Evolutionary conservation across 2,888 invertebrate genomes (phyloP).

Genomic region (Drosophila percnosoma): DNA sequence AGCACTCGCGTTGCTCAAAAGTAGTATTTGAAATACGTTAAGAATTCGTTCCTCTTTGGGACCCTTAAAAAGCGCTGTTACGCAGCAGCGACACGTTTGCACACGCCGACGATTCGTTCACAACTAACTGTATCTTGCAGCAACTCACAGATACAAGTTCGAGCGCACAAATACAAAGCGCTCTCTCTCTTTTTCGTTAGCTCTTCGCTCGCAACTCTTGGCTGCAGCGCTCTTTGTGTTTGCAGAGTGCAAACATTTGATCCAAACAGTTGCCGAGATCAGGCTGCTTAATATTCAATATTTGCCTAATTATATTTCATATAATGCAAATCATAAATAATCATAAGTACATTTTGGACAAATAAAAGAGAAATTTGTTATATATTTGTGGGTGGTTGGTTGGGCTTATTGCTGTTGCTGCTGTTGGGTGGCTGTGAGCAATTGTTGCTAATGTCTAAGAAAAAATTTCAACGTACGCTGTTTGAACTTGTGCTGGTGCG

Average conservation of each 20-base stretch:
- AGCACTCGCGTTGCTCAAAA: conserved; percentile 50
- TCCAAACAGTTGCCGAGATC: conserved; percentile 34
- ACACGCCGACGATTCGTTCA: conserved; percentile 60
- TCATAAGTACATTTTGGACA: background rate
- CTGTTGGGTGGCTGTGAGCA: conserved; percentile 1
- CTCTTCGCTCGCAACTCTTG: background rate
- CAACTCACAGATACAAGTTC: conserved; percentile 34
- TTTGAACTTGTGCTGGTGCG: conserved; percentile 15
- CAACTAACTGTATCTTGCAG: conserved; percentile 58
- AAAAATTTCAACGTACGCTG: conserved; percentile 31
- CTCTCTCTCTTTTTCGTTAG: background rate
- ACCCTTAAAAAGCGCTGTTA: conserved; percentile 26
- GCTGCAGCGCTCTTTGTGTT: conserved; percentile 1
- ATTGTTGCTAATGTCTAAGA: conserved; percentile 12
- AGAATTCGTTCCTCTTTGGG: conserved; percentile 40
- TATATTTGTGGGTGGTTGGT: conserved; percentile 7
- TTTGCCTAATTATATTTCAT: conserved; percentile 7
- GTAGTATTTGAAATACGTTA: conserved; percentile 45
- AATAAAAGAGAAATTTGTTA: background rate
- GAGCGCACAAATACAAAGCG: conserved; percentile 14
- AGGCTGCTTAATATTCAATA: conserved; percentile 2
- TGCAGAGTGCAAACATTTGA: conserved; percentile 20
- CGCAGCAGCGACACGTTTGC: conserved; percentile 50
- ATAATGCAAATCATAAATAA: background rate
- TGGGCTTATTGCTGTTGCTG: conserved; percentile 1